Evolutionary conservation across 2,888 invertebrate genomes (phyloP), one percentile per base, ranked within the genome.

Genomic region (Pyrocoelia pectoralis): DNA sequence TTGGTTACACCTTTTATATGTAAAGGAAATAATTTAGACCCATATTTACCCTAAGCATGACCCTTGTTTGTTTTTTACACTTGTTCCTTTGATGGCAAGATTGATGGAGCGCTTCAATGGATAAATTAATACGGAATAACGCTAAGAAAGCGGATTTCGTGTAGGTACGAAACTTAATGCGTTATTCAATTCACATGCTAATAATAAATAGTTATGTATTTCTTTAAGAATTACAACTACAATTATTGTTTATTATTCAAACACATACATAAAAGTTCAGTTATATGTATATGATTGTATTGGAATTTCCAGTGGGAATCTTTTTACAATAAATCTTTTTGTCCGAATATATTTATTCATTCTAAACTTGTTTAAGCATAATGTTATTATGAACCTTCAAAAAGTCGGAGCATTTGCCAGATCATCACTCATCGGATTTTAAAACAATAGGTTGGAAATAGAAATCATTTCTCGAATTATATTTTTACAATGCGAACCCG

Each of bases 1-100:
- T 81, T 81, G 81, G 81, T 81, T 81, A 81, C 81, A 81, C 81
- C 81, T 81, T 81, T 80, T 81, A 81, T 80, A 75, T 79, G 81
- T 81, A 77, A 75, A 77, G 79, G 79, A 81, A 80, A 81, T 81
- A 80, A 81, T 81, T 81, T 80, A 73, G 74, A 72, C 76, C 77
- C 75, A 77, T 78, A 78, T 80, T 79, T 79, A 75, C 77, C 75
- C 76, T 71, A 71, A 71, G 72, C 72, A 65, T 72, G 60, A 74
- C 79, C 80, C 79, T 75, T 81, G 80, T 81, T 81, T 81, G 80
- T 80, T 81, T 80, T 76, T 79, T 79, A 79, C 81, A 81, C 81
- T 81, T 81, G 80, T 77, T 78, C 75, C 79, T 80, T 79, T 79
- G 77, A 79, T 74, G 73, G 70, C 72, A 72, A 74, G 77, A 79